Percentiles rank a stretch among this genome's conserved stretches.
Conservation (phyloP, 2,113 vertebrate genomes). For the Andinoacara biseriatus region DNA sequence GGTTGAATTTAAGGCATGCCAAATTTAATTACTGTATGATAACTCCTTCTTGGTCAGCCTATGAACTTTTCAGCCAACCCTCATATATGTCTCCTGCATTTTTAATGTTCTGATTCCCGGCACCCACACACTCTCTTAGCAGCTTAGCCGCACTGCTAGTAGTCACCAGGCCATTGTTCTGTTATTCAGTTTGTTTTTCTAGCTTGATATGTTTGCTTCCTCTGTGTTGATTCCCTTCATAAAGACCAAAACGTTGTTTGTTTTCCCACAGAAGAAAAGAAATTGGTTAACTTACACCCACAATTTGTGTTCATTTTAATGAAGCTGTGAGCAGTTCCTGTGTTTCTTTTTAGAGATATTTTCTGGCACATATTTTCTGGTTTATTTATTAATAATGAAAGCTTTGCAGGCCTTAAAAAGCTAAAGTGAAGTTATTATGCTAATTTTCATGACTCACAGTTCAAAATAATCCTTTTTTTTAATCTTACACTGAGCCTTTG, state of each 20-base stretch:
- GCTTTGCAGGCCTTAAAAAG: background rate
- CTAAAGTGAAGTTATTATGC: background rate
- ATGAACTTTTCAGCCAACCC: too few species aligned
- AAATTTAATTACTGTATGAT: too few species aligned
- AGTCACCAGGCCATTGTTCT: background rate
- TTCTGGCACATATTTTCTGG: background rate
- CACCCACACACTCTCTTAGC: background rate
- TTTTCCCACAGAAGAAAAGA: too few species aligned
- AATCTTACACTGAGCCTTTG: background rate
- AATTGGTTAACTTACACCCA: background rate
- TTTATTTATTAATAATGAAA: background rate
- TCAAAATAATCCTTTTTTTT: background rate
- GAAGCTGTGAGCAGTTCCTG: background rate
- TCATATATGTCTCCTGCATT: background rate
- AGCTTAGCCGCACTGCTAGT: background rate
- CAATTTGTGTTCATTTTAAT: background rate
- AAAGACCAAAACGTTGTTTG: too few species aligned
- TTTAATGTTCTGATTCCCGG: background rate
- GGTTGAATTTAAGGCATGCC: too few species aligned
- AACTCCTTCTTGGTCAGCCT: too few species aligned
- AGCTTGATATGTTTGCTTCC: background rate
- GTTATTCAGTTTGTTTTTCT: background rate
- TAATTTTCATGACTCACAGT: background rate
- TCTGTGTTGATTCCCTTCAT: too few species aligned
- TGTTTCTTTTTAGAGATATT: background rate